A percentile compares a stretch with the other conserved stretches of the same genome.
Evolutionary conservation across 2,888 invertebrate species (phyloP).

Genomic region (Iphiclides podalirius): DNA sequence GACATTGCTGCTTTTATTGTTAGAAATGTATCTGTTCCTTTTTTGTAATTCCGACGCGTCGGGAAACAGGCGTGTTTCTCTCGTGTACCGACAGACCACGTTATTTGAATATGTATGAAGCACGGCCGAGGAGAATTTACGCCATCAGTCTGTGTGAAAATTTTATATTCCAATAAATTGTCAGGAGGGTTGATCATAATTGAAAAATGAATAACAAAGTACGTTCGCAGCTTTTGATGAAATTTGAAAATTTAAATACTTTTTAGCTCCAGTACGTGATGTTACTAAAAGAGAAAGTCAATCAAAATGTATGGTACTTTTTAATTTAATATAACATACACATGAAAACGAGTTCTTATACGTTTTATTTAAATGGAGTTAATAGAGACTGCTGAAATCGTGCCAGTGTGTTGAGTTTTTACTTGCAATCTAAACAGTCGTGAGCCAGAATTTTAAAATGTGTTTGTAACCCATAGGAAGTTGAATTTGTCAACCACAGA

Average conservation of each 20-base stretch:
- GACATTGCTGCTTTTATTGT: conserved; percentile 39
- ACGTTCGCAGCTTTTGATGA: conserved; percentile 5
- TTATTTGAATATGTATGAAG: conserved; percentile 76
- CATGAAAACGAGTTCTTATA: no score
- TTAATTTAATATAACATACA: no score
- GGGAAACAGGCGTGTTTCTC: conserved; percentile 55
- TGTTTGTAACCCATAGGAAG: no score
- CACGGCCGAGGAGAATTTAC: conserved; percentile 53
- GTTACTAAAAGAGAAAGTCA: no score
- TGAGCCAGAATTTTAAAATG: no score
- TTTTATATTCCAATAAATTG: conserved; percentile 77
- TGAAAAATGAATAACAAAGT: conserved; percentile 61
- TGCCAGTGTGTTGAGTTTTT: no score
- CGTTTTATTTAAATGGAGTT: no score
- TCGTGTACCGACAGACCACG: conserved; percentile 61
- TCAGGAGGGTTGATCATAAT: conserved; percentile 74
- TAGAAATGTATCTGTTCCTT: conserved; percentile 40
- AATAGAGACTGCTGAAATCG: no score
- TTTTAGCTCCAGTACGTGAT: not conserved
- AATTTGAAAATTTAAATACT: not conserved
- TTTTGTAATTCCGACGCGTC: conserved; percentile 72
- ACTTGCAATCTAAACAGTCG: no score
- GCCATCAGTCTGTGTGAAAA: conserved; percentile 63
- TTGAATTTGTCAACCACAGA: no score
- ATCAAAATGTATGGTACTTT: no score